Conservation (phyloP, 2,888 invertebrate species). For the Cryptocephalus moraei region DNA sequence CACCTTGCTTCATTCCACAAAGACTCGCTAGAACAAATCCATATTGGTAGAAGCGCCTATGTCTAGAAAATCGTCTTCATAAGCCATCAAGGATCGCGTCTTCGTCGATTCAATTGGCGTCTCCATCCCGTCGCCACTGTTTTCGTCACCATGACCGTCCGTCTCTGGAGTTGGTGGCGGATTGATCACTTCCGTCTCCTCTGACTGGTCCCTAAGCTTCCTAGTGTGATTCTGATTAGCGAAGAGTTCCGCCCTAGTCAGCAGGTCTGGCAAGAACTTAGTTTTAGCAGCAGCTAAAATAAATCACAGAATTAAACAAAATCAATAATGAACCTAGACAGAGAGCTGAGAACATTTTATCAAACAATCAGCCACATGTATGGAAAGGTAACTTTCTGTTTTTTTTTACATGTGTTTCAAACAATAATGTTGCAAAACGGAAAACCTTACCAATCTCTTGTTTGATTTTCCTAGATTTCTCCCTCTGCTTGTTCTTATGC, state of each 20-base stretch:
- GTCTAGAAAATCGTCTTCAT: constrained; percentile 66
- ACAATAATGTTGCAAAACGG: too few species aligned
- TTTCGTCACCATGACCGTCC: constrained; percentile 49
- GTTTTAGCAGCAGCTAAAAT: constrained; percentile 18
- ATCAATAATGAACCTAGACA: too few species aligned
- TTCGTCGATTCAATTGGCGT: constrained; percentile 9
- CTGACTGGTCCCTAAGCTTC: constrained; percentile 36
- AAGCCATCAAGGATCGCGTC: constrained; percentile 31
- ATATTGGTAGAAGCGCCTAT: constrained; percentile 60
- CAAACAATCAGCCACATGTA: too few species aligned
- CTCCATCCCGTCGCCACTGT: constrained; percentile 47
- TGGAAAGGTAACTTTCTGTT: too few species aligned
- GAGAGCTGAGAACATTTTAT: too few species aligned
- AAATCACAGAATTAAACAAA: constrained; percentile 1
- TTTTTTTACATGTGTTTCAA: too few species aligned
- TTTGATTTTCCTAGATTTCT: constrained; percentile 57
- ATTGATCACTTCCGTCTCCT: constrained; percentile 51
- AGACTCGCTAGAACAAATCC: constrained; percentile 42
- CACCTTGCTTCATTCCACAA: not conserved
- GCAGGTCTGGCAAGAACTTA: constrained; percentile 50
- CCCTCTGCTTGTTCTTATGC: constrained; percentile 46
- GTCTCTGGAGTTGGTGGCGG: constrained; percentile 77
- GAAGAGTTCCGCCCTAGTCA: constrained; percentile 48
- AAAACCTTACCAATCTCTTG: constrained; percentile 32
- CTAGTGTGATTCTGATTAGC: constrained; percentile 27